Evolutionary conservation across 2,113 vertebrate genomes (phyloP), one percentile per base, ranked within the genome.

Genomic region (Hyaena hyaena): DNA sequence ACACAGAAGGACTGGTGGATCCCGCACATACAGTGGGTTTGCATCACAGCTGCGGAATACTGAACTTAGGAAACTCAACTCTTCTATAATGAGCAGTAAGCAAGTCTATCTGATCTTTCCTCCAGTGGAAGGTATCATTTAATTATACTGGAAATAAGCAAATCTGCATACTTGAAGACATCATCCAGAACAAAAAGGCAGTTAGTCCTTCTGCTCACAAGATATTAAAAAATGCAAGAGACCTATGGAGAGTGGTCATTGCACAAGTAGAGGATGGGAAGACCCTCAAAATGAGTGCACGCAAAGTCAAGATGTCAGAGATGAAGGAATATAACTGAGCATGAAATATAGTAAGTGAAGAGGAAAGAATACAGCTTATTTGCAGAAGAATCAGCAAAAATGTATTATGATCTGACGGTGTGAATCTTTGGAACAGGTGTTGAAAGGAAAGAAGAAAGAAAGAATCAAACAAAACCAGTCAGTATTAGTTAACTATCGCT

Each of bases 321-420:
- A 45, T 50, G 35, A 77, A 96, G 14, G 21, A 89, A 43, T 73
- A 9, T 55, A 63, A 83, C 39, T 31, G 3, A 83, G 74, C 26
- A 69, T 65, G 76, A 95, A 69, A 58, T 68, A 83, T 3, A 43
- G 2, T 66, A 66, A 90, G 79, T 82, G 35, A 82, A 31, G 35
- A 4, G 7, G 11, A 85, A 90, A 61, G 77, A 68, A 68, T 1
- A 61, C 2, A 76, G 65, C 50, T 79, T 87, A 24, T 87, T 95
- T 79, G 24, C 50, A 96, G 45, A 93, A 90, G 86, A 96, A 63
- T 74, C 23, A 65, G 94, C 55, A 90, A 95, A 88, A 95, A 28
- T 50, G 12, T n/a, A 93, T 17, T 35, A 45, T 50, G 43, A 92
- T 63, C 81, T 66, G 6, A 65, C 45, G 69, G 26, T 94, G 92